Evolutionary conservation across 1,140 invertebrate species (phyloP), one percentile per base, ranked within the genome.

Genomic region (Cyclargus thomasi): DNA sequence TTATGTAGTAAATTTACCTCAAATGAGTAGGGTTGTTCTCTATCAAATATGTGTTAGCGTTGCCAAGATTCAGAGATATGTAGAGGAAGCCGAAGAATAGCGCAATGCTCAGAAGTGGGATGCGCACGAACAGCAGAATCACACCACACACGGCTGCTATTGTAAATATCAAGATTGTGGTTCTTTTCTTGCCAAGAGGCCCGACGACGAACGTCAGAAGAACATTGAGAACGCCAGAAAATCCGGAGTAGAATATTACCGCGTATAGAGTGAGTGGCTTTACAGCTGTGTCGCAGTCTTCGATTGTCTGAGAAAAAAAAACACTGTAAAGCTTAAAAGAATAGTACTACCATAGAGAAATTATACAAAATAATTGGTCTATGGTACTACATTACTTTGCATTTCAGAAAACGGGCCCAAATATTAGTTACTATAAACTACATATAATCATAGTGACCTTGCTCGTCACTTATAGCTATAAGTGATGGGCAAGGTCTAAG

Each of bases 51-150:
- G 79, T 82, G n/a, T 85, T 83, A 5, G 79, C 70, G 53, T 79
- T 82, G 8, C 80, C 83, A 67, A 85, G 72, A 63, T 83, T 80
- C 0, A 81, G 57, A 0, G 79, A 69, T 7, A 83, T 79, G 63
- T 82, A 83, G 2, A 83, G 73, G 65, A 85, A 85, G 16, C 78
- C n/a, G 65, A 73, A 83, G 68, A 83, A 85, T n/a, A 85, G 64
- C 0, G 64, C 67, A 18, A 85, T 82, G 70, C 81, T 85, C 1
- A 82, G 67, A 0, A 82, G 35, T 1, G 83, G 77, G 7, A 79
- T 63, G 67, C 62, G 78, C 17, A 82, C 68, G 63, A 83, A 80
- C 0, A 82, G 65, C 8, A 83, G 69, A 5, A 73, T 10, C 0
- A 80, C 2, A 5, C 83, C 83, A 63, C 69, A 70, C 0, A 70